Evolutionary conservation across 2,797 vertebrate species (phyloP).

Genomic region (Bufotes viridis): DNA sequence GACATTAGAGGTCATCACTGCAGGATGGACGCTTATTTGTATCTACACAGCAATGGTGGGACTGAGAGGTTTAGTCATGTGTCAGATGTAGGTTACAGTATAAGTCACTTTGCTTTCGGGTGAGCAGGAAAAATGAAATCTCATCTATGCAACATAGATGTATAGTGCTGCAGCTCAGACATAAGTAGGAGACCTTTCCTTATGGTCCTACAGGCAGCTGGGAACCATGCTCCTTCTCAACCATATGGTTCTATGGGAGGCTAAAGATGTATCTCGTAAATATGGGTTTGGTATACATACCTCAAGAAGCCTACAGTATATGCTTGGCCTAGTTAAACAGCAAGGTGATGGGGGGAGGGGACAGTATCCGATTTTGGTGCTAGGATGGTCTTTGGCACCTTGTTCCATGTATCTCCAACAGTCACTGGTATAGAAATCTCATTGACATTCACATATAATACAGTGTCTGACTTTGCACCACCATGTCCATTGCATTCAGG

Average conservation of each 20-base stretch:
- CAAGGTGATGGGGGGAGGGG: not conserved
- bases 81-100: slow-evolving; percentile 11
- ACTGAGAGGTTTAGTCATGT: not conserved
- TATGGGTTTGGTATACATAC: not conserved
- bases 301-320: too few species aligned
- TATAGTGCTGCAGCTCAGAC: slow-evolving; percentile 14
- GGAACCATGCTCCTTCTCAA: not conserved
- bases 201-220: not conserved
- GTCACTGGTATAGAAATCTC: not conserved
- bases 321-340: not conserved
- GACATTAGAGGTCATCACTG: not conserved
- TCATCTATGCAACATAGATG: not conserved
- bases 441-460: slow-evolving; percentile 72
- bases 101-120: not conserved
- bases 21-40: not conserved
- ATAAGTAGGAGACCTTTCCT: not conserved
- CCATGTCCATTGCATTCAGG: slow-evolving; percentile 58
- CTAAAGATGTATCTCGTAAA: not conserved
- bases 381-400: not conserved
- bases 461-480: slow-evolving; percentile 69
- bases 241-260: not conserved
- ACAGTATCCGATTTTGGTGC: not conserved
- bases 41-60: not conserved
- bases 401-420: not conserved
- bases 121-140: not conserved